Evolutionary conservation across 2,888 invertebrate genomes (phyloP).

Genomic region (Corbicula japonica): DNA sequence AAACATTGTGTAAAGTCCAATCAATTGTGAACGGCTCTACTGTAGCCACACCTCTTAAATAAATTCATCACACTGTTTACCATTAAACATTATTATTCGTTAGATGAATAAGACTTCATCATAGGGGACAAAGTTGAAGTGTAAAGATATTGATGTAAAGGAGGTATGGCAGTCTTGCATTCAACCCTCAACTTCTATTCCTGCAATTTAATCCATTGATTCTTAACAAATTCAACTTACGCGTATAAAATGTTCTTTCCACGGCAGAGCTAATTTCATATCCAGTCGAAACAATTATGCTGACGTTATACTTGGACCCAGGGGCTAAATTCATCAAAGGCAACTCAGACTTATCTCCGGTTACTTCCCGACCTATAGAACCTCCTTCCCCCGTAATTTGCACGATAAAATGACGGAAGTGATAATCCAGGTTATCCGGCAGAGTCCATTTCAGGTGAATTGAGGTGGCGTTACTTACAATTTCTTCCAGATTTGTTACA

Average conservation of each 20-base stretch:
- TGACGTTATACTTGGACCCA: conserved; percentile 71
- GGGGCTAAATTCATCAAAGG: conserved; percentile 61
- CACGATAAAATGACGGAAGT: conserved; percentile 39
- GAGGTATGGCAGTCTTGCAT: not conserved
- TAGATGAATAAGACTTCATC: no score
- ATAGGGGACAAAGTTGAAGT: no score
- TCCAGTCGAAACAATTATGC: conserved; percentile 63
- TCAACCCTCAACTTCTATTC: not conserved
- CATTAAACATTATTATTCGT: no score
- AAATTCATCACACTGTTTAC: not conserved
- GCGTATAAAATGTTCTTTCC: conserved; percentile 62
- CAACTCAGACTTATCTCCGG: conserved; percentile 40
- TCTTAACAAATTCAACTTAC: conserved; percentile 61
- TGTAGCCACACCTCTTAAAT: no score
- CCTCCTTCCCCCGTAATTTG: conserved; percentile 34
- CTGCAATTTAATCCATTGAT: not conserved
- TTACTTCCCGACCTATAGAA: conserved; percentile 17
- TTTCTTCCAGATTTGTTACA: conserved; percentile 44
- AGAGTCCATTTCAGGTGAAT: conserved; percentile 54
- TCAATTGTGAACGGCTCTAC: no score
- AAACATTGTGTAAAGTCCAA: no score
- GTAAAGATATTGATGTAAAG: not conserved
- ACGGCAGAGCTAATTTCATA: conserved; percentile 68
- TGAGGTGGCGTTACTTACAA: conserved; percentile 36
- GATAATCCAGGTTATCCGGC: conserved; percentile 32